Base-by-base conservation (phyloP, 2,888 invertebrate genomes). In the Melieria picta region DNA sequence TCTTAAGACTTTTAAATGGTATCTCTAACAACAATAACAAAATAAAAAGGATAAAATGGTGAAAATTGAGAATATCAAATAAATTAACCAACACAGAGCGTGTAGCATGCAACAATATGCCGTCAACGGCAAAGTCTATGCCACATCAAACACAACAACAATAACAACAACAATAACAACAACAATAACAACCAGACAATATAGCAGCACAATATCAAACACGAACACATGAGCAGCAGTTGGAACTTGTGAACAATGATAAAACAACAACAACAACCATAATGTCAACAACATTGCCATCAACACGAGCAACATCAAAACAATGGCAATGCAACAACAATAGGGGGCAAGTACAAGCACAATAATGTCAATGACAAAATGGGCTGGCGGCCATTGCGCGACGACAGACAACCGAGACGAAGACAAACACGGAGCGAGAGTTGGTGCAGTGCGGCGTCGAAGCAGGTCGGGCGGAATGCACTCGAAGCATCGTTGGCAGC, bases 401-500 rank as follows among this genome's bases (percentile, higher is more conserved):
- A 13, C 47, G 9, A 16, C 13, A 47, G 61, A 11, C 11, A 13
- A 7, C n/a, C 13, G 55, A 13, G n/a, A 13, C 13, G 55, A 1
- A 55, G 13, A 55, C 55, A 55, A 55, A n/a, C 55, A 55, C 55
- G 55, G 5, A 9, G 57, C 57, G 16, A 30, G 57, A 57, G 57
- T 57, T 30, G 57, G 16, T 57, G 57, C 11, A 30, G 42, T 30
- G 30, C 30, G 30, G 3, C 30, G 30, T 30, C 16, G 1, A 16
- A 16, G 16, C 16, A 16, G 16, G 16, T 16, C 16, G 16, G 16
- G 1, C 16, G 30, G 30, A 30, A 30, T 45, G 43, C 45, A 4
- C 7, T 1, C 45, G 45, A 61, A 67, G 61, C 61, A 60, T 50
- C 67, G 45, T 67, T 67, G 60, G 50, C 67, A 60, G 50, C 52